A percentile compares a stretch with the other conserved stretches of the same genome.
Conservation (phyloP, 2,888 invertebrate species). For the Drosophila meridiana region DNA sequence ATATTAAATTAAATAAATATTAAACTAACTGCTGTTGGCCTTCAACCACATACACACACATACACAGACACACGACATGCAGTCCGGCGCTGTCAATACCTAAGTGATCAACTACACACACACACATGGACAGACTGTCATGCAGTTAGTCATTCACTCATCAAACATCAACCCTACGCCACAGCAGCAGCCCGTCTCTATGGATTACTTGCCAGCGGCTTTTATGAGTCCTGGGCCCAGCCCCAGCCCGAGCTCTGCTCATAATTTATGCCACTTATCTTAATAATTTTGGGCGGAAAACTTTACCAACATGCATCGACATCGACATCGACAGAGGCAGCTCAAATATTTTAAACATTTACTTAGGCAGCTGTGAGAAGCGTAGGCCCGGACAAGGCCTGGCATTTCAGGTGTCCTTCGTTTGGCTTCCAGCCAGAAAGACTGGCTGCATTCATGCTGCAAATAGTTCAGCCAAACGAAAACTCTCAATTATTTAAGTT, state of each 20-base stretch:
- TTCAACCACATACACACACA: constrained; percentile 28
- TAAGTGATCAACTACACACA: constrained; percentile 70
- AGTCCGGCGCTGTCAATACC: constrained; percentile 74
- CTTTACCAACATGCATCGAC: constrained; percentile 58
- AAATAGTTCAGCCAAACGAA: neutral
- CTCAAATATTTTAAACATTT: constrained; percentile 77
- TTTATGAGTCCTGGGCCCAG: constrained; percentile 61
- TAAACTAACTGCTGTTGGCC: constrained; percentile 77
- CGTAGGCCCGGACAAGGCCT: constrained; percentile 12
- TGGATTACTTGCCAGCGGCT: constrained; percentile 74
- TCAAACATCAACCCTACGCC: constrained; percentile 63
- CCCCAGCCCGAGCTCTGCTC: constrained; percentile 41
- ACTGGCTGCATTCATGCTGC: constrained; percentile 1
- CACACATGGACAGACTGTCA: constrained; percentile 61
- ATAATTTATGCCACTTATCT: constrained; percentile 82
- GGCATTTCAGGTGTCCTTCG: constrained; percentile 23
- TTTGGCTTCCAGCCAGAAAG: neutral
- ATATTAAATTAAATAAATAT: constrained; percentile 84
- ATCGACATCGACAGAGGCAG: constrained; percentile 49
- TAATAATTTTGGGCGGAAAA: constrained; percentile 78
- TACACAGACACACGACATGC: constrained; percentile 46
- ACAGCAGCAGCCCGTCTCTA: constrained; percentile 54
- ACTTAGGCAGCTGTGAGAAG: constrained; percentile 59
- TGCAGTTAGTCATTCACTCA: constrained; percentile 79
- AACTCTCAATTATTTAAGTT: neutral